Base-by-base conservation (phyloP, 2,888 invertebrate species). In the Papilio elwesi region DNA sequence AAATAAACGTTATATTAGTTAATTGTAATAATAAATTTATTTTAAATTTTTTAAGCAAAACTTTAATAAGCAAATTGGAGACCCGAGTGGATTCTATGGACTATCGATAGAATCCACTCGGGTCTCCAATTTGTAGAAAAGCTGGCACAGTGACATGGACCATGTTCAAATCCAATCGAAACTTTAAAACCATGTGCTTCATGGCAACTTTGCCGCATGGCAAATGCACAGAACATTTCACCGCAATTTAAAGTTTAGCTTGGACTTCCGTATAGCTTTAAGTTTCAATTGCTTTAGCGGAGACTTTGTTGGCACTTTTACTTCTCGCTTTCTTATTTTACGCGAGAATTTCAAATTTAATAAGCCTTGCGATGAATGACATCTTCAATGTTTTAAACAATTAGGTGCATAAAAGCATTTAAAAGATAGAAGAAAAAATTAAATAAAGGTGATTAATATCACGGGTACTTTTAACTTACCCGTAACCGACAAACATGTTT, bases 221-320 rank as follows among this genome's bases (percentile, higher is more conserved):
- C n/a, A 62, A 43, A 62, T 62, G 59, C 59, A 62, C 15, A n/a
- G 15, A 62, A 15, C 43, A 43, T 43, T 4, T 15, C 59, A 38
- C 59, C 59, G 43, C 59, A 62, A 62, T 62, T n/a, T 43, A 62
- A 62, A 62, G 59, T 62, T 43, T 62, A 4, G 43, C 59, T 43
- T n/a, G 13, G n/a, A 59, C 59, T n/a, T 59, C 57, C 57, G n/a
- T 62, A 43, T 62, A 62, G 59, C 59, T 43, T 43, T 59, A 59
- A 59, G 7, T 62, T 62, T 62, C 43, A 62, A 62, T 62, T 62
- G 59, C 59, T 62, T 62, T 62, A 62, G 59, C 38, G 38, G 59
- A n/a, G 59, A 62, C 59, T 62, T 62, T 62, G 59, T 43, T 62
- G 59, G 59, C 59, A 26, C 26, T 62, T 43, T 43, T 43, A 49